Evolutionary conservation across 2,888 invertebrate species (phyloP), one percentile per base, ranked within the genome.

Genomic region (Folsomia candida): DNA sequence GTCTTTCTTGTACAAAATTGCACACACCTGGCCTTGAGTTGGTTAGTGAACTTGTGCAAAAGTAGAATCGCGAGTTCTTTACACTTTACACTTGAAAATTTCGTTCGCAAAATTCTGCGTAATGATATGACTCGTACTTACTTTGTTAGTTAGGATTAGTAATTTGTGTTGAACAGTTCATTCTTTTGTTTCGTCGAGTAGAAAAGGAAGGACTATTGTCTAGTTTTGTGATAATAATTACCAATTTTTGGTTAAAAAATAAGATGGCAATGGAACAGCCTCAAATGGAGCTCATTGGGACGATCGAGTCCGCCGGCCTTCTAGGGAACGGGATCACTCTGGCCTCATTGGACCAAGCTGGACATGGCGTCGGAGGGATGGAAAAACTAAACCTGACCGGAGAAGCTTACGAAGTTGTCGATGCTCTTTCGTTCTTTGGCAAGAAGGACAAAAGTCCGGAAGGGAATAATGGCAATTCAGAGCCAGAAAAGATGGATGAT

Each of bases 381-480:
- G 47, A 47, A 18, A 47, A 18, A 11, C 47, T 47, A 47, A 47
- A 47, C 47, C 9, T 47, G 9, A 47, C 9, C 47, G 47, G 47
- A 18, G 18, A 47, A 11, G 18, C 9, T 9, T 61, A n/a, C 9
- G 72, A 72, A 67, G 24, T 67, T 0, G 75, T 75, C 20, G 75
- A 75, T 64, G 75, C 75, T 1, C 73, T 73, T 24, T 65, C 68
- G 4, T 73, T 75, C 26, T 75, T 75, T 70, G 75, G 69, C 4
- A 65, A 47, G 22, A 59, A 62, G 29, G 62, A 62, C 2, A 62
- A 62, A 20, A 18, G 14, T 24, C 22, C 59, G 2, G 24, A 27
- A 20, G 18, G 27, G 4, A 27, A 11, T 9, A 20, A 60, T 20
- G 60, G 9, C 26, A 4, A 3, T 4, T 24, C 68, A 59, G n/a